phyloP scores from a whole-genome alignment of 2,113 vertebrate genomes.

The Leucopsar rothschildi region DNA sequence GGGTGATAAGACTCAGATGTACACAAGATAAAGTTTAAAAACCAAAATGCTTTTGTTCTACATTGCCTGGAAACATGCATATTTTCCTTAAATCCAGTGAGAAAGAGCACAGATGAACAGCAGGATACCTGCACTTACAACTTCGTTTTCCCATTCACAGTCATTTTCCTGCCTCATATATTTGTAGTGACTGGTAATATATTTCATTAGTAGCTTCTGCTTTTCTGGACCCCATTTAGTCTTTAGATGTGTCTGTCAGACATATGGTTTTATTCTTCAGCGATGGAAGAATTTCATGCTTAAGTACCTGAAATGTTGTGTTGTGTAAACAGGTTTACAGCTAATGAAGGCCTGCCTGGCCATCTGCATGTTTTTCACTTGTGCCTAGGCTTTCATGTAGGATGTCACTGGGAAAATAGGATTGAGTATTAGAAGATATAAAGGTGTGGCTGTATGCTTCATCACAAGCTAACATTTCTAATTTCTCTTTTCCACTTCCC shows the following conservation, averaged over 20 bases:
- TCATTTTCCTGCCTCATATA: neutral
- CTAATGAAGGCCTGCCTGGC: neutral
- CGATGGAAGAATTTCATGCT: neutral
- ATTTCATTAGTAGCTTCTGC: neutral
- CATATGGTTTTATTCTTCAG: neutral
- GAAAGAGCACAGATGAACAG: neutral
- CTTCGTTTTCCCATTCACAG: neutral
- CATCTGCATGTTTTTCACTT: neutral
- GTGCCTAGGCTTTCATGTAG: neutral
- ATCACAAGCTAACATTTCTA: neutral
- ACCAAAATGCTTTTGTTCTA: neutral
- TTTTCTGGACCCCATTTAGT: neutral
- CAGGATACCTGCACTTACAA: neutral
- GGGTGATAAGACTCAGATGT: slow-evolving; percentile 59
- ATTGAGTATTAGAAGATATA: rapidly evolving
- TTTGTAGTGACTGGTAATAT: neutral
- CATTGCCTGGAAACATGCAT: slow-evolving; percentile 4
- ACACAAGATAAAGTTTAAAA: slow-evolving; percentile 43
- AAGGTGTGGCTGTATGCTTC: neutral
- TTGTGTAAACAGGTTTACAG: neutral
- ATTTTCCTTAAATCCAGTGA: neutral
- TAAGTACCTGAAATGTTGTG: neutral
- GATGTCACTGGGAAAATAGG: neutral
- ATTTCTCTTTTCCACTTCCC: neutral
- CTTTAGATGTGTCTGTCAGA: neutral